Evolutionary conservation across 2,113 vertebrate genomes (phyloP).

Genomic region (Panthera uncia): DNA sequence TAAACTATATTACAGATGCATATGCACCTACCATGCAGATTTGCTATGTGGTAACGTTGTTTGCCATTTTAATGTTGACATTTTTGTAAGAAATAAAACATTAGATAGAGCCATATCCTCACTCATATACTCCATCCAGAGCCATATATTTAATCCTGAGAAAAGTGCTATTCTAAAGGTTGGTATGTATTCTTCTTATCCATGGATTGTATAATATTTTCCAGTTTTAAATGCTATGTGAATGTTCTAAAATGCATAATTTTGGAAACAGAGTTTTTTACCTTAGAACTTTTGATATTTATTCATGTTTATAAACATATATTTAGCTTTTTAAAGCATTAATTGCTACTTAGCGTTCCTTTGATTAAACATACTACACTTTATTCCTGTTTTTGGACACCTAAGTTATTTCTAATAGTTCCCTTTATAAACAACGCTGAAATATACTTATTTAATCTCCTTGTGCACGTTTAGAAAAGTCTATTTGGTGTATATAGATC

Average conservation of each 20-base stretch:
- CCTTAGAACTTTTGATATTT: neutral
- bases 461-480: neutral
- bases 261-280: neutral
- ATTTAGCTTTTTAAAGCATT: neutral
- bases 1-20: neutral
- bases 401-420: neutral
- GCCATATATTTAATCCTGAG: neutral
- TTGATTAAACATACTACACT: neutral
- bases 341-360: neutral
- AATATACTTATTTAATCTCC: neutral
- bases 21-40: neutral
- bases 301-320: neutral
- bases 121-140: neutral
- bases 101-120: neutral
- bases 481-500: neutral
- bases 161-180: neutral
- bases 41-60: neutral
- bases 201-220: neutral
- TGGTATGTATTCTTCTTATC: neutral
- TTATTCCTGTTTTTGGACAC: neutral
- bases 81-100: neutral
- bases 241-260: neutral
- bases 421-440: neutral
- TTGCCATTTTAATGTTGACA: neutral
- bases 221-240: neutral